Evolutionary conservation across 2,888 invertebrate species (phyloP).

Genomic region (Athetis lepigone): DNA sequence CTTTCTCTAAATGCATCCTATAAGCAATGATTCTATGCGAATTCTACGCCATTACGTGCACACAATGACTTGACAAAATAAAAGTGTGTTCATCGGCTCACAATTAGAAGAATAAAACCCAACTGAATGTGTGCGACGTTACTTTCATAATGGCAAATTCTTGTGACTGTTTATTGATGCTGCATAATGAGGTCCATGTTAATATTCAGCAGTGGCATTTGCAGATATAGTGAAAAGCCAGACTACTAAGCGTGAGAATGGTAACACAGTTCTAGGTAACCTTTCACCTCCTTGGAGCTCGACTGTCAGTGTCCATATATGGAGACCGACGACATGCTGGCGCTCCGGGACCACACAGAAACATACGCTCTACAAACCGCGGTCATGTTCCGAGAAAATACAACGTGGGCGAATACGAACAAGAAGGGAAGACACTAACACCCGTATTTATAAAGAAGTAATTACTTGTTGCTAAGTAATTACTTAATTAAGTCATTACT

Average conservation of each 20-base stretch:
- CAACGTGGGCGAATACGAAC: slow-evolving; percentile 62
- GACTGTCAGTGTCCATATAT: slow-evolving; percentile 70
- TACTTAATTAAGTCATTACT: no score
- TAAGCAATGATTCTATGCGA: background rate
- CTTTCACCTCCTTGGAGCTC: slow-evolving; percentile 79
- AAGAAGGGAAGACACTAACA: slow-evolving; percentile 62
- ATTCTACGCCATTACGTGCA: background rate
- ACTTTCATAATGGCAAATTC: background rate
- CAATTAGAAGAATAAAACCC: background rate
- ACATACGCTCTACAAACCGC: slow-evolving; percentile 52
- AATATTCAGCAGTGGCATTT: slow-evolving; percentile 17
- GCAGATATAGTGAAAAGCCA: slow-evolving; percentile 24
- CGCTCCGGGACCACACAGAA: slow-evolving; percentile 74
- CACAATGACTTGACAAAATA: slow-evolving; percentile 20
- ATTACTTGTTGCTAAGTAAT: no score
- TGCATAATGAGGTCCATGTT: background rate
- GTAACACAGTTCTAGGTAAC: slow-evolving; percentile 74
- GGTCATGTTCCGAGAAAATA: slow-evolving; percentile 66
- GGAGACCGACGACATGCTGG: slow-evolving; percentile 63
- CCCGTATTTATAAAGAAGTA: no score
- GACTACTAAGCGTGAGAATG: slow-evolving; percentile 73
- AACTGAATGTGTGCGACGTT: background rate
- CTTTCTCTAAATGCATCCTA: slow-evolving; percentile 20
- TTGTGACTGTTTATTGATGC: background rate
- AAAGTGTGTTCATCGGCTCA: background rate